A percentile compares a stretch with the other conserved stretches of the same genome.
Conservation (phyloP, 2,113 vertebrate genomes). For the Chionomys nivalis region DNA sequence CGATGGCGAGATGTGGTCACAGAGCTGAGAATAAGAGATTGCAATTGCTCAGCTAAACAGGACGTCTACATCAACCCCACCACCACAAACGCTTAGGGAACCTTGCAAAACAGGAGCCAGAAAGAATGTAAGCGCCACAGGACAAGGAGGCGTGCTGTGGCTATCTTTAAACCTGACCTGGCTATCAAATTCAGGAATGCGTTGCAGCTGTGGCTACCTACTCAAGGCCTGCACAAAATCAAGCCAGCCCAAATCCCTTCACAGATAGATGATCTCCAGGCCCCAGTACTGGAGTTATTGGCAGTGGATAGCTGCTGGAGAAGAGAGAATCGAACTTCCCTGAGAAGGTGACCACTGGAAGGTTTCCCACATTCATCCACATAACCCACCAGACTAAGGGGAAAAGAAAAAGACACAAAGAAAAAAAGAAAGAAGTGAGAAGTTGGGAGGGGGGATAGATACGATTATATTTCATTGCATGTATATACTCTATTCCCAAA, state of each 20-base stretch:
- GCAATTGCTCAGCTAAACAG: neutral
- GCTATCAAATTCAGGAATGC: neutral
- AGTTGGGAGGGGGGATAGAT: neutral
- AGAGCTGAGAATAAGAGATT: neutral
- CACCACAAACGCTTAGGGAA: neutral
- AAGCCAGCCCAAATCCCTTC: neutral
- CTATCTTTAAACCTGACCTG: neutral
- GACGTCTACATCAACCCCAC: neutral
- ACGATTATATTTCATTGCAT: neutral
- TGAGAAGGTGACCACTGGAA: neutral
- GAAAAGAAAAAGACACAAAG: neutral
- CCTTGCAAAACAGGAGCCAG: neutral
- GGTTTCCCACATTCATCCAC: neutral
- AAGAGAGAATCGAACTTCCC: neutral
- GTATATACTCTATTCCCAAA: neutral
- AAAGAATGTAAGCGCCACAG: neutral
- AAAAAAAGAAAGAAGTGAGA: neutral
- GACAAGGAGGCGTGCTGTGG: neutral
- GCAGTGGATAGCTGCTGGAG: neutral
- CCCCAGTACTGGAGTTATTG: neutral
- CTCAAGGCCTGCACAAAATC: neutral
- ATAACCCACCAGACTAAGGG: neutral
- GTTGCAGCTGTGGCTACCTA: neutral
- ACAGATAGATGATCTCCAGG: neutral
- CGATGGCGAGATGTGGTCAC: neutral